phyloP scores from a whole-genome alignment of 2,113 vertebrate species.

The Rhinichthys klamathensis region DNA sequence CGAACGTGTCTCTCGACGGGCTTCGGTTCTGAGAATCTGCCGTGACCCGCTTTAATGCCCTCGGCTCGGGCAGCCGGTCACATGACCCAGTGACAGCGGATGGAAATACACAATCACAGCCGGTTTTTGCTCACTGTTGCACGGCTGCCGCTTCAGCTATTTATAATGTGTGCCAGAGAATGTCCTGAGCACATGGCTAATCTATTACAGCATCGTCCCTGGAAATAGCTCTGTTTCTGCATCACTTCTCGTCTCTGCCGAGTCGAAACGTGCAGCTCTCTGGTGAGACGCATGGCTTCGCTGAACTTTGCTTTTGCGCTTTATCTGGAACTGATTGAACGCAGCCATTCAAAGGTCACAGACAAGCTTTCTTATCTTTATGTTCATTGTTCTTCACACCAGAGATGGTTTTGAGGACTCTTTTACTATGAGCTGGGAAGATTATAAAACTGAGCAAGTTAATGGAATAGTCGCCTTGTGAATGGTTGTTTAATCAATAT shows the following conservation, averaged over 20 bases:
- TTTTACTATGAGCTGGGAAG: background rate
- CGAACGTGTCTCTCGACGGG: background rate
- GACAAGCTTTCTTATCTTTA: constrained; percentile 24
- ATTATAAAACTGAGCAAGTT: background rate
- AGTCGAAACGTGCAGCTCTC: background rate
- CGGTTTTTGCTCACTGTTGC: constrained; percentile 43
- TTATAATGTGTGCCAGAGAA: constrained; percentile 58
- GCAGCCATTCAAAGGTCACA: constrained; percentile 7
- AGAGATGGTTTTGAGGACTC: background rate
- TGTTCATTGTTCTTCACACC: background rate
- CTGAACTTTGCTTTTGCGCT: background rate
- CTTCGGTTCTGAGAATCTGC: constrained; percentile 3
- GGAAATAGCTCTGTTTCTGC: constrained; percentile 52
- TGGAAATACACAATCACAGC: constrained; percentile 62
- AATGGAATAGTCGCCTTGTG: background rate
- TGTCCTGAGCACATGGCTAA: constrained; percentile 50
- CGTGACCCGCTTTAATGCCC: constrained; percentile 18
- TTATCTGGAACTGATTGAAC: background rate
- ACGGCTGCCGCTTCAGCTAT: constrained; percentile 55
- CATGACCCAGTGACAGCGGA: constrained; percentile 61
- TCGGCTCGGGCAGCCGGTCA: constrained; percentile 46
- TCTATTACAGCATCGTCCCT: constrained; percentile 52
- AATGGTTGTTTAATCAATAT: background rate
- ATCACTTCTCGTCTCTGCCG: constrained; percentile 22
- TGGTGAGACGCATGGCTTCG: background rate